Conservation (phyloP, 2,888 invertebrate species). For the Phymatocera aterrima region DNA sequence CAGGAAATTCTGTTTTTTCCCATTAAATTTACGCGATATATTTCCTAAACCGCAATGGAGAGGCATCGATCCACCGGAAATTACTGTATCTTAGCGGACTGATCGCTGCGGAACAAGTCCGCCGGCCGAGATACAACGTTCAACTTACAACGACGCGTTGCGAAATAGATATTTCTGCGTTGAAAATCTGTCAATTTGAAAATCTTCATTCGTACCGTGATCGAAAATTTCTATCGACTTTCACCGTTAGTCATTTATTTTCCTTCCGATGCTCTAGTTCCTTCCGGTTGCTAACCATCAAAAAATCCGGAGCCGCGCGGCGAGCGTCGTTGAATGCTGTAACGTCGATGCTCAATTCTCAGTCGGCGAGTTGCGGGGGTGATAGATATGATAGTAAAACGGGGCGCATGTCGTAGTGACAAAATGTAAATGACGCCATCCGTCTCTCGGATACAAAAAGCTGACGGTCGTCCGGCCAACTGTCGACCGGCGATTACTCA, state of each 20-base stretch:
- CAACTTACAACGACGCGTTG: not conserved
- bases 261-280: no score
- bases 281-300: no score
- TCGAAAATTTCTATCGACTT: no score
- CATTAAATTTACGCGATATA: not conserved
- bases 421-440: constrained; percentile 75
- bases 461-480: constrained; percentile 67
- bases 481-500: constrained; percentile 73
- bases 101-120: not conserved
- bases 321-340: no score
- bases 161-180: no score
- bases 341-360: constrained; percentile 22
- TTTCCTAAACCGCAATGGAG: not conserved
- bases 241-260: no score
- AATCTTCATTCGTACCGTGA: no score
- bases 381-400: constrained; percentile 74
- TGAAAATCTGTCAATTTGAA: no score
- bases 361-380: constrained; percentile 51
- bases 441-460: constrained; percentile 73
- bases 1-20: not conserved
- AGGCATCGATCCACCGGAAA: not conserved
- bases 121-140: not conserved
- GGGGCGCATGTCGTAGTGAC: constrained; percentile 73
- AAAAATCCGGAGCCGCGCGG: no score
- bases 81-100: not conserved